phyloP scores from a whole-genome alignment of 2,888 invertebrate genomes.

The Lithophane semibrunnea region DNA sequence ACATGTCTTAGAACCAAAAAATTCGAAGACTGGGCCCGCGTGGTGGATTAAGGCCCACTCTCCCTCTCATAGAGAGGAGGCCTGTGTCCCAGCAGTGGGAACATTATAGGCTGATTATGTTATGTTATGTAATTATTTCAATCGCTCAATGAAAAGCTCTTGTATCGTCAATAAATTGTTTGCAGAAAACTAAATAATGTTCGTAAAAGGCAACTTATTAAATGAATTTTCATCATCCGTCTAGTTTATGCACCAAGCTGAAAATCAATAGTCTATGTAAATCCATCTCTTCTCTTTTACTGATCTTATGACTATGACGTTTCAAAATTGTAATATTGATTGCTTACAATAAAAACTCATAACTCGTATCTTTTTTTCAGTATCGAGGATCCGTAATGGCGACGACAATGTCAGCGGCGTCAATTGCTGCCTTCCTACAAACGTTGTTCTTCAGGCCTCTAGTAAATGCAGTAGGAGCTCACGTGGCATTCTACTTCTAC shows the following conservation, averaged over 20 bases:
- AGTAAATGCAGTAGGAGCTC: constrained; percentile 75
- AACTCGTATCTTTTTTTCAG: constrained; percentile 71
- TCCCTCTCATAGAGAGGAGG: too few species aligned
- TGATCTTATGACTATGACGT: neutral
- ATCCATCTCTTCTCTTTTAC: neutral
- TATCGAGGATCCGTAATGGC: constrained; percentile 84
- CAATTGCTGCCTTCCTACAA: constrained; percentile 78
- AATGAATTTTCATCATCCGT: too few species aligned
- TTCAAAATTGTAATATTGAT: neutral
- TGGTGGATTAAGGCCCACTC: too few species aligned
- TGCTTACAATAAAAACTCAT: neutral
- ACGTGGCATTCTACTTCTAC: constrained; percentile 81
- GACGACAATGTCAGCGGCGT: constrained; percentile 77
- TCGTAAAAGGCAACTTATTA: neutral
- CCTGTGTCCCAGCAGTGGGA: too few species aligned
- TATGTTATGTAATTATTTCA: too few species aligned
- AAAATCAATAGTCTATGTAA: neutral
- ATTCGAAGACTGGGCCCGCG: too few species aligned
- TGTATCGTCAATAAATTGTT: neutral
- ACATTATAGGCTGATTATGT: too few species aligned
- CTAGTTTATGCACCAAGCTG: neutral
- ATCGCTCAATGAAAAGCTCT: neutral
- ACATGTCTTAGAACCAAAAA: too few species aligned
- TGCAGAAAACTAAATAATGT: neutral
- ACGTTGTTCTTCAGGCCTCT: constrained; percentile 83